phyloP scores from a whole-genome alignment of 2,797 vertebrate species.

The Falco concolor region DNA sequence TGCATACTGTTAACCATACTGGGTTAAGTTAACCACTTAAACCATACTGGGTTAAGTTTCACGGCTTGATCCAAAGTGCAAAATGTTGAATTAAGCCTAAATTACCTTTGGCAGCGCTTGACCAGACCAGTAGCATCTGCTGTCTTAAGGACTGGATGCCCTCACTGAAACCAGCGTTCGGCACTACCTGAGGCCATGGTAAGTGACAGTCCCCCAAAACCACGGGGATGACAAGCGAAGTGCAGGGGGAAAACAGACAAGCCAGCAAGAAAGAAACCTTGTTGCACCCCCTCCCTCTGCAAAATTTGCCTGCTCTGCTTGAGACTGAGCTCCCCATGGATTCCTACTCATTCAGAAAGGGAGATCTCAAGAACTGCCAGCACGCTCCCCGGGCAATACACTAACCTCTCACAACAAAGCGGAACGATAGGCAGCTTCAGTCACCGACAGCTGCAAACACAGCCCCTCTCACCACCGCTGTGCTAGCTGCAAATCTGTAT shows the following conservation, averaged over 20 bases:
- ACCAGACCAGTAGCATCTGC: background rate
- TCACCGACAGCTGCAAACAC: background rate
- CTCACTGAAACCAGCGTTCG: background rate
- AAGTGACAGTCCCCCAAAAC: background rate
- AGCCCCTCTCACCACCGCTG: background rate
- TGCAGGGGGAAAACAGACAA: background rate
- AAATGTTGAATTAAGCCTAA: background rate
- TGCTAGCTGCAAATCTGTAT: background rate
- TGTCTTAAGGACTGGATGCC: background rate
- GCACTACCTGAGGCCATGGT: background rate
- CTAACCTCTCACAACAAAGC: background rate
- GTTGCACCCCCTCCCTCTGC: accelerated
- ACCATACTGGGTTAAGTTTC: background rate
- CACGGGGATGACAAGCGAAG: background rate
- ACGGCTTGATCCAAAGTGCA: background rate
- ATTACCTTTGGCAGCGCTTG: background rate
- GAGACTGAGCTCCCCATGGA: background rate
- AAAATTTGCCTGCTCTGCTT: background rate
- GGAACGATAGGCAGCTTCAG: background rate
- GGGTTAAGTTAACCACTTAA: too few relatives aligned
- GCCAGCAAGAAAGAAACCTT: background rate
- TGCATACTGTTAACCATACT: too few relatives aligned
- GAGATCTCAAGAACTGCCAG: background rate
- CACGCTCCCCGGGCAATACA: background rate
- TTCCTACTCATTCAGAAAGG: background rate